Percentiles rank a stretch among this genome's conserved stretches.
These are phyloP conservation scores for Apeira syringaria DNA, from an alignment of 2,888 invertebrate genomes.

Conservation along the genomic window DNA sequence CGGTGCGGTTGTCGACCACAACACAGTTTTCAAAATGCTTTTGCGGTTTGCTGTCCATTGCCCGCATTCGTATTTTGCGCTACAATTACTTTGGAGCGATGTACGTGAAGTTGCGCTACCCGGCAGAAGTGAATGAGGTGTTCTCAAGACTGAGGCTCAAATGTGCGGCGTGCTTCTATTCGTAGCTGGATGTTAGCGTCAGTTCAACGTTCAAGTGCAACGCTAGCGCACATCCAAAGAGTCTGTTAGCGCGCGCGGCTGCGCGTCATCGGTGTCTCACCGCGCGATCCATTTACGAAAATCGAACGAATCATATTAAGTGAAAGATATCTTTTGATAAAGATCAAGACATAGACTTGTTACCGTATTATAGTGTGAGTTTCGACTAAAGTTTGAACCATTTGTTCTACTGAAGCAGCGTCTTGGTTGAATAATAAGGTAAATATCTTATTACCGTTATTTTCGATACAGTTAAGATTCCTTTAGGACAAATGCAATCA, in stretches of 20 bases:
- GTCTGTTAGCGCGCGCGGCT: slow-evolving; percentile 57
- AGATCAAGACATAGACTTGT: slow-evolving; percentile 31
- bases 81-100: slow-evolving; percentile 48
- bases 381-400: slow-evolving; percentile 43
- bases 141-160: slow-evolving; percentile 22
- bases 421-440: slow-evolving; percentile 60
- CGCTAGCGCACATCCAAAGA: slow-evolving; percentile 67
- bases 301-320: slow-evolving; percentile 41
- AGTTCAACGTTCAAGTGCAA: slow-evolving; percentile 78
- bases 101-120: slow-evolving; percentile 46
- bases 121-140: slow-evolving; percentile 45
- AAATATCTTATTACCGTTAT: slow-evolving; percentile 55
- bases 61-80: slow-evolving; percentile 52
- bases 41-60: slow-evolving; percentile 67
- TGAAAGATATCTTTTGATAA: no score
- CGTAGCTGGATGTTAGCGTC: slow-evolving; percentile 56
- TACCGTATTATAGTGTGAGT: slow-evolving; percentile 57
- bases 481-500: no score
- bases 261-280: slow-evolving; percentile 48
- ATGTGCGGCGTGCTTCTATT: slow-evolving; percentile 32
- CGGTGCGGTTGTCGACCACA: slow-evolving; percentile 51
- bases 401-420: slow-evolving; percentile 38
- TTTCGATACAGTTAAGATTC: slow-evolving; percentile 43
- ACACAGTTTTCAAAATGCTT: slow-evolving; percentile 60
- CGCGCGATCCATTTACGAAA: slow-evolving; percentile 50